These are phyloP conservation scores for Drosophila sp. DNA, from an alignment of 1,140 invertebrate species.

Conservation along the genomic window DNA sequence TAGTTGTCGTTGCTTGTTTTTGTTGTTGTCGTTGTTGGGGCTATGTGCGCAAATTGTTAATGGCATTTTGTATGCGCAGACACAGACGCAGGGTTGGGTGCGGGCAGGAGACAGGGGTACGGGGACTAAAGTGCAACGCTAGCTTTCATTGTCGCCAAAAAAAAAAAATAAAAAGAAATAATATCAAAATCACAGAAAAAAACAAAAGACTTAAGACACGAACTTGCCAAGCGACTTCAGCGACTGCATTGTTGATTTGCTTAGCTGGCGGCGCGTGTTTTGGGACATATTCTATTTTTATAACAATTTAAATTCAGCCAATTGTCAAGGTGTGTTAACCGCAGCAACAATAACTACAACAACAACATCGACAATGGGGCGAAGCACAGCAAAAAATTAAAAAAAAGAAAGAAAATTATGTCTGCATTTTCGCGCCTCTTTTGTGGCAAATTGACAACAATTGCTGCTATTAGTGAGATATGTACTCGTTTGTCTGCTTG, in stretches of 20 bases:
- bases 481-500: slow-evolving; percentile 27
- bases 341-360: slow-evolving; percentile 32
- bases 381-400: slow-evolving; percentile 9
- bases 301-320: slow-evolving; percentile 81
- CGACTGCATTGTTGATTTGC: slow-evolving; percentile 59
- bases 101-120: slow-evolving; percentile 19
- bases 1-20: slow-evolving; percentile 15
- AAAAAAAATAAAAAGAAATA: slow-evolving; percentile 48
- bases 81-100: slow-evolving; percentile 16
- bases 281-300: slow-evolving; percentile 83
- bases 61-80: slow-evolving; percentile 65
- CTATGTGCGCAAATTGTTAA: slow-evolving; percentile 74
- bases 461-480: slow-evolving; percentile 76
- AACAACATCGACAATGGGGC: slow-evolving; percentile 4
- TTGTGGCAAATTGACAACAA: slow-evolving; percentile 83
- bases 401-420: slow-evolving; percentile 52
- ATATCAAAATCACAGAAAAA: no score
- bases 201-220: slow-evolving; percentile 78
- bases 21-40: slow-evolving; percentile 38
- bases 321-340: slow-evolving; percentile 77
- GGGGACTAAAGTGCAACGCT: slow-evolving; percentile 66
- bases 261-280: slow-evolving; percentile 66
- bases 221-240: slow-evolving; percentile 62
- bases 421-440: slow-evolving; percentile 82
- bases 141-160: slow-evolving; percentile 73